Percentiles rank a stretch among this genome's conserved stretches.
Conservation (phyloP, 1,140 invertebrate species). For the Ceratina japonica region DNA sequence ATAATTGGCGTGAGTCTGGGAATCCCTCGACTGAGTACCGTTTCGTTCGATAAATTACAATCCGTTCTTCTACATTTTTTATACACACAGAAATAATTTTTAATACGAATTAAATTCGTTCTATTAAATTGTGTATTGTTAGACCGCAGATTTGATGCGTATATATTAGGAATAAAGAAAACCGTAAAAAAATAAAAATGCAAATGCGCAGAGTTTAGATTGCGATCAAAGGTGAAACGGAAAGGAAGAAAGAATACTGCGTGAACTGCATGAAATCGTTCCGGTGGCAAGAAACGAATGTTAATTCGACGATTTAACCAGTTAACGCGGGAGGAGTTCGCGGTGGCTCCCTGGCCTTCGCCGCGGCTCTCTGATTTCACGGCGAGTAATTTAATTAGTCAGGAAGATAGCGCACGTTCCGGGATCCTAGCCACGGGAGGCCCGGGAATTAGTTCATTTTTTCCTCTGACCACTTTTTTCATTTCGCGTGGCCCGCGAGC, state of each 20-base stretch:
- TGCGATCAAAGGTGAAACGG: background rate
- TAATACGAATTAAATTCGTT: too few species aligned
- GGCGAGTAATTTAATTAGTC: slow-evolving; percentile 60
- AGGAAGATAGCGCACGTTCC: slow-evolving; percentile 53
- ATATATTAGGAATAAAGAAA: too few species aligned
- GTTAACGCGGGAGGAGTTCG: slow-evolving; percentile 19
- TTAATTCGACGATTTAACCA: slow-evolving; percentile 53
- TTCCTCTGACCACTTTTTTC: slow-evolving; percentile 5
- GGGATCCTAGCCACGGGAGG: slow-evolving; percentile 29
- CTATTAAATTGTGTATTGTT: too few species aligned
- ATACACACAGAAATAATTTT: too few species aligned
- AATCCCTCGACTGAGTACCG: too few species aligned
- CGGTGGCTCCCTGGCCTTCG: slow-evolving; percentile 9
- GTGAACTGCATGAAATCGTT: slow-evolving; percentile 27
- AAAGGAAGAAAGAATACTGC: background rate
- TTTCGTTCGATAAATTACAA: too few species aligned
- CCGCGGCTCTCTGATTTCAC: slow-evolving; percentile 48
- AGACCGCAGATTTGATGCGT: too few species aligned
- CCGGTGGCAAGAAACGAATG: slow-evolving; percentile 32
- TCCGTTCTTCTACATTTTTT: too few species aligned
- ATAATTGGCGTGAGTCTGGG: too few species aligned
- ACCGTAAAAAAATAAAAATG: too few species aligned
- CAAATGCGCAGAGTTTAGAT: too few species aligned
- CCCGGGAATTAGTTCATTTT: slow-evolving; percentile 55
- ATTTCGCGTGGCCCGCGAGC: background rate